Evolutionary conservation across 2,888 invertebrate genomes (phyloP), one percentile per base, ranked within the genome.

Genomic region (Drosophila emarginata): DNA sequence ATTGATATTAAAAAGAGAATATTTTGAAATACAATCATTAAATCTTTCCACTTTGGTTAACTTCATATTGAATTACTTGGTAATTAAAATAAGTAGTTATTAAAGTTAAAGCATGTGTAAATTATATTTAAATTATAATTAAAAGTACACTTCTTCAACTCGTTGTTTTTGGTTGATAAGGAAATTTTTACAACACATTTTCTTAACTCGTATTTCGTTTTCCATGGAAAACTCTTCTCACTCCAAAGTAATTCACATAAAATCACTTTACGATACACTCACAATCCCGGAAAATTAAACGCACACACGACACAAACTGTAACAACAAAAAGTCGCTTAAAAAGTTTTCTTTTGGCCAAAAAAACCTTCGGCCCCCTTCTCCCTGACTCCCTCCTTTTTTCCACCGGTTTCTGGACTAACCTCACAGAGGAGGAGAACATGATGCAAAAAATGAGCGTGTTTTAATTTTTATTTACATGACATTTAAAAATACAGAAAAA

Each of bases 391-490:
- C 4, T 45, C 3, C 11, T 45, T 45, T 4, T 9, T 32, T 32
- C 11, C 11, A 32, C 32, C 32, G 32, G 32, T 32, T 32, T 32
- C 11, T 45, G 45, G 45, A 64, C 52, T 14, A 28, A 54, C 54
- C 54, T 32, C 54, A 54, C 7, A 51, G 23, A 23, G n/a, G 26
- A 1, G 23, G 14, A 32, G 15, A 51, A 53, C 14, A 60, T 54
- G 50, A 32, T 36, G 36, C 56, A 21, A 53, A 64, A 64, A 45
- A 53, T 74, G 57, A 61, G 78, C 53, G 59, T 61, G 67, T 64
- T 79, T 77, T 77, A 65, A 79, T 81, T 87, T 77, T 61, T 79
- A 77, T 87, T 81, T 79, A 79, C 87, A 72, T 67, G 78, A 72
- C 61, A 71, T 45, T 45, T 64, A 32, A 71, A 64, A 65, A 50